phyloP scores from a whole-genome alignment of 2,113 vertebrate genomes.

The Machaerirhynchus nigripectus region DNA sequence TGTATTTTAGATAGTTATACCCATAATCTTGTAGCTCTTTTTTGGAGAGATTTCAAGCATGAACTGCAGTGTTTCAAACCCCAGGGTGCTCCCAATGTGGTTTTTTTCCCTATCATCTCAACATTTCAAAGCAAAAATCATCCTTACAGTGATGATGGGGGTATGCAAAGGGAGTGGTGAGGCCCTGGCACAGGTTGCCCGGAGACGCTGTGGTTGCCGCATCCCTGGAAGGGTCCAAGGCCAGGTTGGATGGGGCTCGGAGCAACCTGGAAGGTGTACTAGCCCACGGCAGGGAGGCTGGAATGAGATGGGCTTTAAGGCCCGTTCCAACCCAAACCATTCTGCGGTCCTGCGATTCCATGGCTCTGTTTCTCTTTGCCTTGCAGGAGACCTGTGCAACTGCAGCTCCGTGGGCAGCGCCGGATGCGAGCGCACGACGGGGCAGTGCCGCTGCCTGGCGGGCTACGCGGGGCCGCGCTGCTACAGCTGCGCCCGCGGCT shows the following conservation, averaged over 20 bases:
- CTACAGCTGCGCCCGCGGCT: slow-evolving; percentile 49
- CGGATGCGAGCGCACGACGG: slow-evolving; percentile 50
- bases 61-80: not conserved
- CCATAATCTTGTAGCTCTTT: not conserved
- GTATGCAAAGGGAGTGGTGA: not conserved
- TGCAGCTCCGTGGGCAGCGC: slow-evolving; percentile 69
- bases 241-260: not conserved
- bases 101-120: not conserved
- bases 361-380: not conserved
- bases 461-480: slow-evolving; percentile 63
- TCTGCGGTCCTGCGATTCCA: not conserved
- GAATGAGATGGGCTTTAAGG: not conserved
- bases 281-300: rapidly evolving
- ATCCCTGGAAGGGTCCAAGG: not conserved
- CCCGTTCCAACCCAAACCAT: not conserved
- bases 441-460: slow-evolving; percentile 63
- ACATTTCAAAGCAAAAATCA: not conserved
- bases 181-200: not conserved
- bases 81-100: not conserved
- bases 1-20: not conserved
- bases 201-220: not conserved
- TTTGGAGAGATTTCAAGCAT: not conserved
- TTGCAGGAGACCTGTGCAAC: slow-evolving; percentile 71
- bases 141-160: rapidly evolving
- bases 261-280: not conserved